phyloP scores from a whole-genome alignment of 1,140 invertebrate genomes.

The Heliconius melpomene region DNA sequence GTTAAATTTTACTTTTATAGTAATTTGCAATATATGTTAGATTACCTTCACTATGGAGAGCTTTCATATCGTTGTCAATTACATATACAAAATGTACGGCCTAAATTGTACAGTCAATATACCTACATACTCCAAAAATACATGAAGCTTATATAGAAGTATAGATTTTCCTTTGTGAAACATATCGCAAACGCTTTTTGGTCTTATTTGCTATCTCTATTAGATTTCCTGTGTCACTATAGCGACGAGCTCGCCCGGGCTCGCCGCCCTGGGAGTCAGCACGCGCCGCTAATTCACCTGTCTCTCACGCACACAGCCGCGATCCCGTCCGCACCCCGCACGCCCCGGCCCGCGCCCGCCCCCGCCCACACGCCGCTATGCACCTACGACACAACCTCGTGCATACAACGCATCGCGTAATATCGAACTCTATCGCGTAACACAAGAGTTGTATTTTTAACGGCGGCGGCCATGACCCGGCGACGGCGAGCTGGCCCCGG shows the following conservation, averaged over 20 bases:
- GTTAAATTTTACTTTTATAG: too few relatives aligned
- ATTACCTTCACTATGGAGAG: neutral
- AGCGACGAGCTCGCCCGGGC: constrained; percentile 64
- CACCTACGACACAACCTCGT: constrained; percentile 56
- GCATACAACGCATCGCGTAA: constrained; percentile 40
- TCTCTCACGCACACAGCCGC: constrained; percentile 55
- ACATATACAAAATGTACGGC: neutral
- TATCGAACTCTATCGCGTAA: constrained; percentile 50
- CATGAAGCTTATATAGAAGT: neutral
- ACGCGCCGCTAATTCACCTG: constrained; percentile 63
- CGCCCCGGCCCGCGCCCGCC: constrained; percentile 22
- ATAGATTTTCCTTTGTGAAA: constrained; percentile 19
- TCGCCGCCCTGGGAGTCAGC: constrained; percentile 52
- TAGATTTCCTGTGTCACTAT: constrained; percentile 62
- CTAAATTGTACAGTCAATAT: neutral
- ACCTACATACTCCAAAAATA: neutral
- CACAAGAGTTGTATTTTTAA: constrained; percentile 47
- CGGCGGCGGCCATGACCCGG: neutral
- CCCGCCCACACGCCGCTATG: constrained; percentile 53
- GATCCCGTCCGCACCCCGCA: constrained; percentile 40
- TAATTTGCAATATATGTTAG: too few relatives aligned
- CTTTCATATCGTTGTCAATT: neutral
- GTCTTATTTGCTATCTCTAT: constrained; percentile 60
- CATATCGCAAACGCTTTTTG: constrained; percentile 41
- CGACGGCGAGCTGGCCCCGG: constrained; percentile 42